Conservation (phyloP, 2,113 vertebrate species). For the Campylomormyrus tamandua region DNA sequence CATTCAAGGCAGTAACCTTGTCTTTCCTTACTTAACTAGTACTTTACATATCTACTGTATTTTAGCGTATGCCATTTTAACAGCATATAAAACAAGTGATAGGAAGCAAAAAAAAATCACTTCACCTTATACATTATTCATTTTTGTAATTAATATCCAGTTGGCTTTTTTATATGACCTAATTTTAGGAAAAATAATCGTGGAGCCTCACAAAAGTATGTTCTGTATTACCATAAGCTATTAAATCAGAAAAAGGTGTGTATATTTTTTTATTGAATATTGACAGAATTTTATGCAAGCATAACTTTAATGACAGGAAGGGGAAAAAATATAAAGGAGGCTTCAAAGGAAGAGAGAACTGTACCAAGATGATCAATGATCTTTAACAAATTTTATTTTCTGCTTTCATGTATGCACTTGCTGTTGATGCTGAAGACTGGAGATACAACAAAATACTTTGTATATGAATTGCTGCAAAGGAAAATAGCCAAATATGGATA, state of each 20-base stretch:
- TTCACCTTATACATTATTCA: background rate
- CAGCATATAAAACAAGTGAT: background rate
- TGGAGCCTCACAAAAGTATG: background rate
- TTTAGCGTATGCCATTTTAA: background rate
- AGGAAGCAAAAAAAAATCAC: background rate
- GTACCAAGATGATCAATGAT: slow-evolving; percentile 33
- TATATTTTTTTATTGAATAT: background rate
- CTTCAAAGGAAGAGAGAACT: slow-evolving; percentile 5
- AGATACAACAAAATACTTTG: slow-evolving; percentile 19
- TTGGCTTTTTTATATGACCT: background rate
- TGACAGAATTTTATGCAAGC: background rate
- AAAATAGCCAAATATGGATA: slow-evolving; percentile 13
- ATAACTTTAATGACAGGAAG: background rate
- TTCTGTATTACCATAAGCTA: background rate
- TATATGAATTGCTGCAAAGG: slow-evolving; percentile 32
- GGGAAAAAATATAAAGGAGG: background rate
- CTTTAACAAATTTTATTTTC: slow-evolving; percentile 33
- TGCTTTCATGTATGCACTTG: slow-evolving; percentile 18
- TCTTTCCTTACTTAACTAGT: background rate
- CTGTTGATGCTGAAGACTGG: background rate
- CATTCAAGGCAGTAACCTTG: background rate
- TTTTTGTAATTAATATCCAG: background rate
- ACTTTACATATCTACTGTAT: background rate
- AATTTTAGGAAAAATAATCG: background rate
- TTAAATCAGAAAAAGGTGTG: background rate